Base-by-base conservation (phyloP, 1,140 invertebrate genomes). In the Stenopsyche tienmushanensis region DNA sequence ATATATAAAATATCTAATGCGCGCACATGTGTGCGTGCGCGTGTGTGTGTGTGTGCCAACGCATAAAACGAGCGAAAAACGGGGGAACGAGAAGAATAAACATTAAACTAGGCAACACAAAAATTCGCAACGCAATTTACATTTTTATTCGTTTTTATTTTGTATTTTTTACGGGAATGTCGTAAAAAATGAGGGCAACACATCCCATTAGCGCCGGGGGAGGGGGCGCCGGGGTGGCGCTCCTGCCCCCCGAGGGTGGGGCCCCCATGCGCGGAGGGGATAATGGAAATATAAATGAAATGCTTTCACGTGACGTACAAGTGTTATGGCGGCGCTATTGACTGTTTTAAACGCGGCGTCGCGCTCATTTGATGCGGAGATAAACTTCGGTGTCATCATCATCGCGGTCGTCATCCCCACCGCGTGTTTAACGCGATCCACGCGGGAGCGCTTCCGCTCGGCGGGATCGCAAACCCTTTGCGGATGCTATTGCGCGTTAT, bases 121-220 rank as follows among this genome's bases (percentile, higher is more conserved):
- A 70, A 70, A 67, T 70, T 67, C 69, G 69, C 69, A 65, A 65
- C 69, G 69, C 65, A 70, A 70, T 70, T 70, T 70, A 70, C 69
- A 70, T 70, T 70, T 70, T 70, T 70, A 70, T 70, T 70, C 69
- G 69, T 70, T 70, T 70, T 70, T 70, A 70, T 70, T 70, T 70
- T 70, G 69, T 70, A 70, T 67, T 70, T 67, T 70, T 70, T 70
- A 70, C 65, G 69, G 64, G 69, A 70, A 70, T 65, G 69, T 70
- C 69, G 65, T 70, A 70, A 70, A 70, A 70, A 70, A 70, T 70
- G 68, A 70, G 64, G 68, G 68, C 68, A 70, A 70, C 69, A 70
- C 69, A 70, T 70, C 65, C 69, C 69, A 70, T 70, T 70, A 70
- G 69, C 62, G 65, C 7, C 29, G 49, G 68, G 60, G 64, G 21